Base-by-base conservation (phyloP, 2,888 invertebrate species). In the Dichetophora obliterata region DNA sequence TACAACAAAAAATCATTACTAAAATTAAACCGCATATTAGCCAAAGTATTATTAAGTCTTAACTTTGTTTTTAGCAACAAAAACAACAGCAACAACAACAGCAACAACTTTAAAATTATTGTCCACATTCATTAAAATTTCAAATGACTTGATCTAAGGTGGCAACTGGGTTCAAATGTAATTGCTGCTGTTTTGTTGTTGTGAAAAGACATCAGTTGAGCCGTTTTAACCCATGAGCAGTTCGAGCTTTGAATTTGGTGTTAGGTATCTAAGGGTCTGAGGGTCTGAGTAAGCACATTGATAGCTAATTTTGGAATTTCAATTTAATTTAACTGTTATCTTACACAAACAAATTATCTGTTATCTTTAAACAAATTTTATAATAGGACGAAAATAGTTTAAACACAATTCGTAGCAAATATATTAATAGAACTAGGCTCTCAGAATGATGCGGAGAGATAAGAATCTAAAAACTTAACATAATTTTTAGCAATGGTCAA, bases 11-110 rank as follows among this genome's bases (percentile, higher is more conserved):
- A 69, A n/a, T 14, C 14, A 11, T 50, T 11, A 16, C 50, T 50
- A 19, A 14, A 54, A 70, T 31, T 34, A 52, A 70, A 54, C 37
- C 52, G 37, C 31, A 31, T 52, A 54, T 54, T 52, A 52, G 31
- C 27, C 70, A 70, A 69, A 57, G n/a, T 57, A 66, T 65, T 22
- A 70, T 70, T 59, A 48, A 48, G 34, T 34, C 54, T 27, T n/a
- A 31, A 22, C 57, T 43, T 24, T 19, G 59, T 57, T 68, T 50
- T 27, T 3, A 31, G n/a, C n/a, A n/a, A n/a, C n/a, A n/a, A n/a
- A n/a, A n/a, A n/a, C n/a, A 48, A 27, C 50, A 68, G 5, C 24
- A 59, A 59, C 11, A 59, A 59, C 59, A 59, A 27, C 9, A 59
- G 16, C 68, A 48, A 11, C 66, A 37, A 24, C 6, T 48, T 48